These are phyloP conservation scores for Mus caroli DNA, from an alignment of 2,797 vertebrate species.

Conservation along the genomic window DNA sequence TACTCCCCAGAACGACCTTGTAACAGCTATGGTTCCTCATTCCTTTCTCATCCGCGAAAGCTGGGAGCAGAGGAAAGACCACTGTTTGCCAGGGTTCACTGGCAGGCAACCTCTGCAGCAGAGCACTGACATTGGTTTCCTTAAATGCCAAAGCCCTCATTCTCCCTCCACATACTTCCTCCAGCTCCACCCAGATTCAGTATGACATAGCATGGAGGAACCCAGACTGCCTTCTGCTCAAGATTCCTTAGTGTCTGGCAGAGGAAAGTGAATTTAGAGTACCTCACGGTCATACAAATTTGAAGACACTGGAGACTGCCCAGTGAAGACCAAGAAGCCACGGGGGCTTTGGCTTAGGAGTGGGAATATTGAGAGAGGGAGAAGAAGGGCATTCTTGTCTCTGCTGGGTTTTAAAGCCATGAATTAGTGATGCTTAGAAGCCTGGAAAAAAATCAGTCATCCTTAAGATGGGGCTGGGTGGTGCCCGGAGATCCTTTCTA, in stretches of 20 bases:
- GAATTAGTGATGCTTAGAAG: conserved; percentile 52
- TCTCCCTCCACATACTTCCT: background rate
- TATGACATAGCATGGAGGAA: background rate
- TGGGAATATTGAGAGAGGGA: conserved; percentile 52
- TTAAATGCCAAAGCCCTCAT: background rate
- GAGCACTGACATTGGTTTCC: background rate
- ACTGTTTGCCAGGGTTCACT: too few relatives aligned
- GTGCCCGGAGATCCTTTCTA: background rate
- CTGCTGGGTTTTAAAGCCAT: conserved; percentile 55
- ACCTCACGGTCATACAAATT: background rate
- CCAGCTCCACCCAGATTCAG: background rate
- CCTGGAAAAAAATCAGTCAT: background rate
- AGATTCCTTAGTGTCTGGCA: conserved; percentile 28
- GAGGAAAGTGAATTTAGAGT: conserved; percentile 41
- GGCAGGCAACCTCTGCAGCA: background rate
- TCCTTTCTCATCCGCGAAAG: background rate
- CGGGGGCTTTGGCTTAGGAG: background rate
- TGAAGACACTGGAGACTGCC: conserved; percentile 23
- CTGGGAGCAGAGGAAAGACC: background rate
- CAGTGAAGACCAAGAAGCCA: conserved; percentile 44
- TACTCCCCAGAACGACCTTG: background rate
- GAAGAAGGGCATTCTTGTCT: conserved; percentile 29
- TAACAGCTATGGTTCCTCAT: background rate
- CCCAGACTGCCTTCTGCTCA: background rate
- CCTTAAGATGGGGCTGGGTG: background rate